Base-by-base conservation (phyloP, 1,140 invertebrate species). In the Elymnias hypermnestra region DNA sequence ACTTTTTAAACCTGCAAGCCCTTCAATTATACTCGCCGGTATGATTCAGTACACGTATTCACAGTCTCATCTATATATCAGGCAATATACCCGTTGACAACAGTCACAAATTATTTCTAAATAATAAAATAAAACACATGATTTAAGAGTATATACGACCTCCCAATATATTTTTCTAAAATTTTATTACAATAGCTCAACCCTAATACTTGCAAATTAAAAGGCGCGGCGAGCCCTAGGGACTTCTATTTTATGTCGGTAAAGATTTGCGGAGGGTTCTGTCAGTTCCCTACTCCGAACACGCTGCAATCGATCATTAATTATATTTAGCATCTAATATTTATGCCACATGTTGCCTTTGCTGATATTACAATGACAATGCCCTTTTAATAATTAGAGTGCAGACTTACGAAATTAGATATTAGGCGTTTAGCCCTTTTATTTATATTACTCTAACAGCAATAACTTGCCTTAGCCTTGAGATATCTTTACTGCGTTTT, bases 221-320 rank as follows among this genome's bases (percentile, higher is more conserved):
- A 84, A 77, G 73, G 77, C 73, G 48, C 63, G 70, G 57, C 51
- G 37, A 44, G 63, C 76, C 65, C 71, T 17, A 25, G 67, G 62
- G 75, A 67, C 57, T 67, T 47, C 57, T 63, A 70, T 75, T 76
- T 74, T 72, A 63, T 53, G 57, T 67, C 56, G 66, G 72, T 63
- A 72, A 77, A 77, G 75, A 83, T 83, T 83, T 73, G 66, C 61
- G 51, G 59, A 69, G 74, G 76, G 68, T 57, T 48, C 56, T 45
- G 37, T 19, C 49, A 26, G 50, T 51, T 54, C 63, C 66, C 61
- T 60, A 69, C 47, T 64, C 64, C 68, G 62, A 59, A 72, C 63
- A 67, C 63, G 63, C 62, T 70, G 68, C 65, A 77, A 84, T 84
- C 77, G 71, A 81, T 78, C 73, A 78, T 82, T 84, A 84, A 84